These are phyloP conservation scores for Rhynchonycteris naso DNA, from an alignment of 2,797 vertebrate genomes.

Conservation along the genomic window DNA sequence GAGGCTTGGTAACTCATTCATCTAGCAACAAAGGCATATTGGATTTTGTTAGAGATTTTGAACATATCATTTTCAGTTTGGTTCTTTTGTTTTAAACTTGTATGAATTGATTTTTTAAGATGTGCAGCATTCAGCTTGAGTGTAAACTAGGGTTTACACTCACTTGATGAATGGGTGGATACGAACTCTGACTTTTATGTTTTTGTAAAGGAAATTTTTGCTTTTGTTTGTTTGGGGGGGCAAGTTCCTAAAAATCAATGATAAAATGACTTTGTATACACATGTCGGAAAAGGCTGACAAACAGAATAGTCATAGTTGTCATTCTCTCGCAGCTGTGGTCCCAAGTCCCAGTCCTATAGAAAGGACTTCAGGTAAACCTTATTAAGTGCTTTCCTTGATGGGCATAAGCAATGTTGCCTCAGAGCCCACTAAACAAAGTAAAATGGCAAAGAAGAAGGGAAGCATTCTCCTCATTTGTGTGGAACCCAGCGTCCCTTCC, in stretches of 20 bases:
- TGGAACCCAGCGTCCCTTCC: background rate
- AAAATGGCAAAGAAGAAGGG: background rate
- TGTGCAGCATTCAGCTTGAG: background rate
- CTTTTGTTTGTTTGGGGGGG: background rate
- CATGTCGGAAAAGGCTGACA: background rate
- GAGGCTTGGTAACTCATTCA: background rate
- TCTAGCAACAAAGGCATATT: background rate
- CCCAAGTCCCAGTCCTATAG: background rate
- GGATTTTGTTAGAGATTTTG: background rate
- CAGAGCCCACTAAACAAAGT: background rate
- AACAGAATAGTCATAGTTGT: background rate
- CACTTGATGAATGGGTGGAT: background rate
- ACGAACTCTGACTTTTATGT: background rate
- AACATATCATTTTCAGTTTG: background rate
- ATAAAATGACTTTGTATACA: background rate
- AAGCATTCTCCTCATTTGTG: background rate
- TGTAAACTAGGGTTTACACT: background rate
- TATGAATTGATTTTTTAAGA: background rate
- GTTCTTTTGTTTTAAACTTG: background rate
- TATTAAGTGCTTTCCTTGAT: background rate
- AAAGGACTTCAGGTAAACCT: background rate
- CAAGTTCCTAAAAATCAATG: background rate
- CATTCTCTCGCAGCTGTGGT: background rate
- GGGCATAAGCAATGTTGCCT: background rate
- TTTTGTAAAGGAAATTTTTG: background rate